Base-by-base conservation (phyloP, 2,888 invertebrate species). In the Melanostoma scalare region DNA sequence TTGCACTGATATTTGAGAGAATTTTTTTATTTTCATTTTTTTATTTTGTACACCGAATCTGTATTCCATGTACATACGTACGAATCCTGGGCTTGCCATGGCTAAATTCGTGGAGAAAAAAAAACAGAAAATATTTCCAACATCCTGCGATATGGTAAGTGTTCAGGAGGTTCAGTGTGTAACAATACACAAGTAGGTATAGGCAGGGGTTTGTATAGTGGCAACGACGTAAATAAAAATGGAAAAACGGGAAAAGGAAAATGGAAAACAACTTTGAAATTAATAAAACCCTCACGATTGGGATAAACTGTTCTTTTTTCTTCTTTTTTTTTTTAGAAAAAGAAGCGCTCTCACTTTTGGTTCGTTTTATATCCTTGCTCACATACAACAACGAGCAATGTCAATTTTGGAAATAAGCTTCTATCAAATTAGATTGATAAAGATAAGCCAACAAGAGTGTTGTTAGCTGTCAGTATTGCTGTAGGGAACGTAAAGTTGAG, bases 401-500 rank as follows among this genome's bases (percentile, higher is more conserved):
- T 67, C 69, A 71, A 80, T 80, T 75, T 76, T 65, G 40, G 69
- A 46, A 8, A 75, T 75, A 80, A 75, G 71, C 76, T 71, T 65
- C 75, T 58, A 80, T 75, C 75, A 75, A 69, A 65, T 71, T 71
- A 75, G 69, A 80, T 80, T 80, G 63, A 80, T 71, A 58, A 53
- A 46, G 65, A 63, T 76, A 53, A 53, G 42, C 35, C 40, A 30
- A 31, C 42, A 61, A 20, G 38, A 50, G 6, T 40, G 5, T 1
- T 20, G 20, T 20, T 20, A 20, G 20, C 20, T 20, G 20, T 20
- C 20, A 20, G 20, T 20, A 20, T 20, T 20, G 3, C 2, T 38
- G n/a, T 4, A 4, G 6, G 6, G 9, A 36, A 6, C 9, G 20
- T 8, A 40, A 20, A 56, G n/a, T 31, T 9, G 38, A 10, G 10